Conservation (phyloP, 2,797 vertebrate species). For the Tragelaphus eurycerus region DNA sequence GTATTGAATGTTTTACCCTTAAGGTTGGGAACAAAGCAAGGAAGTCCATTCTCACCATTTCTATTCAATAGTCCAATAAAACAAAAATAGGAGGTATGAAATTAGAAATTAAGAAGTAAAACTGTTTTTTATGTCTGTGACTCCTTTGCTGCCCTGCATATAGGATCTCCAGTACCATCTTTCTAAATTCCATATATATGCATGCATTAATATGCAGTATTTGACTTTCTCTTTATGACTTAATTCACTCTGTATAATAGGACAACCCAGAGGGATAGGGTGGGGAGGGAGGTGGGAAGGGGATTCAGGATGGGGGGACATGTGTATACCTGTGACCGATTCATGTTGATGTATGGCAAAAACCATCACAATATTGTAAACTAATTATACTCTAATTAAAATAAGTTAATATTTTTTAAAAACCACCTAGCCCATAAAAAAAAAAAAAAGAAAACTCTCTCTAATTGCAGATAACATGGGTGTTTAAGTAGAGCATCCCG, state of each 20-base stretch:
- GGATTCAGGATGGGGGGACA: neutral
- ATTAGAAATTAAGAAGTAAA: conserved; percentile 27
- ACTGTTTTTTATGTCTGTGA: neutral
- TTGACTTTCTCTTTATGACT: neutral
- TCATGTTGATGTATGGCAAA: neutral
- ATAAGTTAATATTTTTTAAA: neutral
- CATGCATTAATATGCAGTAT: neutral
- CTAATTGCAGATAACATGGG: neutral
- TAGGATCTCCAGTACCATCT: neutral
- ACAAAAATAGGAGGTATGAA: neutral
- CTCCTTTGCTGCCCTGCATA: neutral
- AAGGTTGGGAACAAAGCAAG: neutral
- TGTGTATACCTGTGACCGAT: neutral
- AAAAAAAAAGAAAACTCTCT: neutral
- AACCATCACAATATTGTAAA: neutral
- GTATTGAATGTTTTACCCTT: neutral
- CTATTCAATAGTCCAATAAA: neutral
- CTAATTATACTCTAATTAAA: neutral
- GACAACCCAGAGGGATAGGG: neutral
- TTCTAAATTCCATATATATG: neutral
- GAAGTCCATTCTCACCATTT: neutral
- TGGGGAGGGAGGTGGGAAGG: neutral
- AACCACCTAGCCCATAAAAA: neutral
- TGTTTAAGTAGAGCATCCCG: neutral
- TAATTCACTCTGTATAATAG: neutral